A percentile compares a stretch with the other conserved stretches of the same genome.
phyloP scores from a whole-genome alignment of 2,113 vertebrate species.

The Pachypanchax playfairii region DNA sequence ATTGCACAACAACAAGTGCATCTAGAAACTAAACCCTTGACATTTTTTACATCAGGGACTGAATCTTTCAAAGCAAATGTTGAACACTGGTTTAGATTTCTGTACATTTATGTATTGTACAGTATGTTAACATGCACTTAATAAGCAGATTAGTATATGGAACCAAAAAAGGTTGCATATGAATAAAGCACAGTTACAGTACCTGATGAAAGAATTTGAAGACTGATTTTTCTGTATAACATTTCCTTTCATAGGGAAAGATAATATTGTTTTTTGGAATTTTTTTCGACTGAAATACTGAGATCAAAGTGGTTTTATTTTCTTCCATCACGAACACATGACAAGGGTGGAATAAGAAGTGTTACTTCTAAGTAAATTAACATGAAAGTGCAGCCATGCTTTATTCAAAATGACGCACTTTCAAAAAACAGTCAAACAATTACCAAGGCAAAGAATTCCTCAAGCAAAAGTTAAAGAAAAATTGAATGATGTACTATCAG shows the following conservation, averaged over 20 bases:
- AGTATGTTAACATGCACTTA: conserved; percentile 68
- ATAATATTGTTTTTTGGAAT: conserved; percentile 17
- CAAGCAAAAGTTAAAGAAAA: background rate
- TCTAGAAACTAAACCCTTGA: conserved; percentile 62
- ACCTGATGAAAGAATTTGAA: background rate
- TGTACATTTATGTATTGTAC: conserved; percentile 69
- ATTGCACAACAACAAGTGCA: conserved; percentile 63
- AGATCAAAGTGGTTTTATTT: conserved; percentile 14
- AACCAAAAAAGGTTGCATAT: conserved; percentile 19
- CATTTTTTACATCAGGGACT: conserved; percentile 67
- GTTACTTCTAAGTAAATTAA: conserved; percentile 4
- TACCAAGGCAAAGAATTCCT: background rate
- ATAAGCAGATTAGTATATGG: conserved; percentile 3
- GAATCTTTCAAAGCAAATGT: conserved; percentile 60
- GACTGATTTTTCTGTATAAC: background rate
- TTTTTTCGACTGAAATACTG: conserved; percentile 10
- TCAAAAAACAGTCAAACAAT: background rate
- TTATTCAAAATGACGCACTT: conserved; percentile 6
- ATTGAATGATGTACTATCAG: background rate
- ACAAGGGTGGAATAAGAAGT: background rate
- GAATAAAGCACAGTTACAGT: conserved; percentile 44
- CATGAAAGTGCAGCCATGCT: background rate
- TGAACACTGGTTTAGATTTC: conserved; percentile 54
- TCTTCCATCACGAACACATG: background rate
- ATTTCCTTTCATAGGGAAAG: conserved; percentile 13